Conservation (phyloP, 1,140 invertebrate genomes). For the Yoshiicerus persimilis region DNA sequence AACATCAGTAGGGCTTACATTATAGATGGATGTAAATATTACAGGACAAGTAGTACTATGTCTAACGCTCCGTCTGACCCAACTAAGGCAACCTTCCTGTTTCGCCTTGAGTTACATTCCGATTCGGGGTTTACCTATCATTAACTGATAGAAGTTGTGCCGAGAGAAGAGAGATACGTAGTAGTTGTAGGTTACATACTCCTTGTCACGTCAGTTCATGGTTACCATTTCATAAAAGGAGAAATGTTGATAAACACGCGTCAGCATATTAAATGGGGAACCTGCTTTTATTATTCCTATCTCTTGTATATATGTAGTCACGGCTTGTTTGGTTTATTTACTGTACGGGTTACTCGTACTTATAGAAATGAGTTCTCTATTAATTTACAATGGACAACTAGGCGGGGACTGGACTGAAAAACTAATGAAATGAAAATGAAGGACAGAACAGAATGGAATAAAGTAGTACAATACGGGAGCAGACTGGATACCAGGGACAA, state of each 20-base stretch:
- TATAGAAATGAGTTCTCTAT: background rate
- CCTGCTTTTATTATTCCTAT: background rate
- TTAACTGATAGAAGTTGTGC: background rate
- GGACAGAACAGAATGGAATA: background rate
- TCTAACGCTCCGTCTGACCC: background rate
- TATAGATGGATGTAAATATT: background rate
- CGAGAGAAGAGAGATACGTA: background rate
- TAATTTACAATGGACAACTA: background rate
- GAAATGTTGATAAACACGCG: conserved; percentile 20
- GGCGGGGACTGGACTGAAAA: background rate
- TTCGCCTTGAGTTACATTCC: conserved; percentile 9
- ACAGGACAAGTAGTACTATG: background rate
- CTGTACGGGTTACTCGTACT: background rate
- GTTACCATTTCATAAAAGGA: background rate
- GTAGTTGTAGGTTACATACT: background rate
- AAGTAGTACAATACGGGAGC: background rate
- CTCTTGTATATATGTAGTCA: background rate
- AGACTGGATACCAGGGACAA: background rate
- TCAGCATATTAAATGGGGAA: background rate
- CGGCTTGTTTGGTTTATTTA: background rate
- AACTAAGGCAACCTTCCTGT: background rate
- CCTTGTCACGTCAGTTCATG: background rate
- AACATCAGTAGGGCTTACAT: too few relatives aligned
- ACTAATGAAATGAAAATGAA: background rate
- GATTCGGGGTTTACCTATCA: conserved; percentile 3